Conservation (phyloP, 2,113 vertebrate species). For the Charina bottae region DNA sequence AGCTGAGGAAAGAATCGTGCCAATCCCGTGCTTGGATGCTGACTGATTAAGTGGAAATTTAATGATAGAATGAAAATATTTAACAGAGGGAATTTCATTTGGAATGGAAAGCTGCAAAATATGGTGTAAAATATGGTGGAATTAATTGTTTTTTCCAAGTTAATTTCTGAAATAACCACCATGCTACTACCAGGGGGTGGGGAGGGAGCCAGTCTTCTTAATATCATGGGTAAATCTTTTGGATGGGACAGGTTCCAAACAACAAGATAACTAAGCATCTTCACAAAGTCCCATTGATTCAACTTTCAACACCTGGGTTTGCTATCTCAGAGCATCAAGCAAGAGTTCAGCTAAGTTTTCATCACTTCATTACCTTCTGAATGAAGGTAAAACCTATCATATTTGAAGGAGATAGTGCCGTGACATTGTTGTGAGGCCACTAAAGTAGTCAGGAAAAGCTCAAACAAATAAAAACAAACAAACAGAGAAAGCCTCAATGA, state of each 20-base stretch:
- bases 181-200: neutral
- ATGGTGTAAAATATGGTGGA: constrained; percentile 22
- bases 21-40: neutral
- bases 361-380: neutral
- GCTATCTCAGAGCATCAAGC: neutral
- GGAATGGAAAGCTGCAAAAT: constrained; percentile 27
- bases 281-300: neutral
- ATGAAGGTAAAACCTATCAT: neutral
- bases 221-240: neutral
- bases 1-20: neutral
- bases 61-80: constrained; percentile 25
- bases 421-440: neutral
- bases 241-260: neutral
- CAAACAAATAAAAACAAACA: neutral
- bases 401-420: neutral
- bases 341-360: neutral
- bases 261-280: neutral
- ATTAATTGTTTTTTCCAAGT: constrained; percentile 20
- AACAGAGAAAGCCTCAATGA: neutral
- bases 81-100: constrained; percentile 29
- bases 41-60: neutral
- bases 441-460: neutral
- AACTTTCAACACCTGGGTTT: neutral
- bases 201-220: neutral
- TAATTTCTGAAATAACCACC: constrained; percentile 1